Evolutionary conservation across 2,888 invertebrate genomes (phyloP), one percentile per base, ranked within the genome.

Genomic region (Agonum fuliginosum): DNA sequence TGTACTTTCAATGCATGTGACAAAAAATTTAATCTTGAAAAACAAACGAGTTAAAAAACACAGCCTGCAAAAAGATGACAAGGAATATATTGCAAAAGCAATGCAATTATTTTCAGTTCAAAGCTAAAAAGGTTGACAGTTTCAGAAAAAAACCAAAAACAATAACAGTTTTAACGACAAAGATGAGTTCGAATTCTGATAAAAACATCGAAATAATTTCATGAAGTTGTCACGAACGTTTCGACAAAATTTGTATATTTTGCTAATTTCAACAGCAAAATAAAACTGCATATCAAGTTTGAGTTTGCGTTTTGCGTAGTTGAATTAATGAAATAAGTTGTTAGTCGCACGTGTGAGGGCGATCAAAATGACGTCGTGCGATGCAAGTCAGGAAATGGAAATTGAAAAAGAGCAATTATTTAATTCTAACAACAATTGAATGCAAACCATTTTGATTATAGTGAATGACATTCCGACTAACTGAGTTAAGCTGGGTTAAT

Each of bases 351-450:
- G 54, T 54, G 54, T 19, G 30, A 65, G 30, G 54, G 37, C 37
- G 34, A 62, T 37, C 5, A 19, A 37, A 41, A 20, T 67, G 67
- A 67, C 41, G 41, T 24, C 41, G 37, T 43, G 67, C 67, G 24
- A 24, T 27, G 10, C 41, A n/a, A n/a, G 22, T 43, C 67, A n/a
- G 69, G 69, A 69, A 69, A 69, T 69, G 46, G 24, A 24, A 69
- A 69, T 69, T 69, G 69, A 69, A 69, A 69, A 46, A 69, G 69
- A 69, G 69, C 69, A 69, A 69, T 69, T 69, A 69, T 69, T 69
- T 69, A 41, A 69, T 69, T 19, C 12, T 46, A 46, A 43, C 43
- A 22, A 69, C 24, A 22, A 22, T 24, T 69, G 69, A 69, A 69
- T 69, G 46, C 69, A 69, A 69, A 24, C 69, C 43, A 69, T 69